Percentiles rank a stretch among this genome's conserved stretches.
These are phyloP conservation scores for Rhinolophus sinicus DNA, from an alignment of 2,113 vertebrate genomes.

Conservation along the genomic window DNA sequence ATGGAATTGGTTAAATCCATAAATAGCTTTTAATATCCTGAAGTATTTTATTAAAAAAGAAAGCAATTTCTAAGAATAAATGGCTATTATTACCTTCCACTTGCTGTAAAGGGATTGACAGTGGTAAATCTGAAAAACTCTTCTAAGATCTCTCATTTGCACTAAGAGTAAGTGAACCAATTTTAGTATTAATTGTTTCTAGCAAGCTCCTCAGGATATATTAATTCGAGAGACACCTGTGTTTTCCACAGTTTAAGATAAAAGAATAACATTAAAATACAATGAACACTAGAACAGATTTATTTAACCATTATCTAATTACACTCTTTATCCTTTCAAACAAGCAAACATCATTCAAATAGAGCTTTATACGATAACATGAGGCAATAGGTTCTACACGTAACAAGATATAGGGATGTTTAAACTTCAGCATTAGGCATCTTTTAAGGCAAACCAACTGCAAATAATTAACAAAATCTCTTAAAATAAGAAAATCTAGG, in stretches of 20 bases:
- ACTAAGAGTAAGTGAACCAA: background rate
- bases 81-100: background rate
- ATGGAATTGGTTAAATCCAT: background rate
- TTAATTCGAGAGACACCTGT: conserved; percentile 5
- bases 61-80: conserved; percentile 10
- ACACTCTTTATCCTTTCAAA: background rate
- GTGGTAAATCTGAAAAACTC: background rate
- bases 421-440: background rate
- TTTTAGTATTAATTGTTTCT: conserved; percentile 13
- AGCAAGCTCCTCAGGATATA: background rate
- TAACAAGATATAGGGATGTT: background rate
- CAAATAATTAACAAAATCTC: background rate
- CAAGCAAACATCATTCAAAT: background rate
- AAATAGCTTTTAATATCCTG: background rate
- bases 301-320: conserved; percentile 18
- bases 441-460: conserved; percentile 25
- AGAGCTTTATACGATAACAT: background rate
- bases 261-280: conserved; percentile 30
- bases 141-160: conserved; percentile 13
- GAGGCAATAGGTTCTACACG: background rate
- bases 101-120: background rate
- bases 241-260: conserved; percentile 37
- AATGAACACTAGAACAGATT: background rate
- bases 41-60: background rate
- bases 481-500: conserved; percentile 29